Conservation (phyloP, 2,888 invertebrate genomes). For the Patella caerulea region DNA sequence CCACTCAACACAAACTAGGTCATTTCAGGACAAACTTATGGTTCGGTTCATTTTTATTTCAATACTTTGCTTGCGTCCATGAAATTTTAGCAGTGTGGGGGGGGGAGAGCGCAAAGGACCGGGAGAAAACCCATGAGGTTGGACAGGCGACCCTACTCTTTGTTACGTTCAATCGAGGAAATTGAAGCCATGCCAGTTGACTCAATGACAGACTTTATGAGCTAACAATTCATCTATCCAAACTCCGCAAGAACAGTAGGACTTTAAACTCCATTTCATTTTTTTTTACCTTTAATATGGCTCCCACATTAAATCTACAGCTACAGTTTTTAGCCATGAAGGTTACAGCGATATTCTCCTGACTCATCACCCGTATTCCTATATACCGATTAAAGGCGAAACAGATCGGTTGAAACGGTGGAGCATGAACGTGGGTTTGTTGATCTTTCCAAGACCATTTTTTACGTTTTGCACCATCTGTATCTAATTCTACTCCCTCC, state of each 20-base stretch:
- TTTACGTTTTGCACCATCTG: constrained; percentile 55
- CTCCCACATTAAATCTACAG: constrained; percentile 68
- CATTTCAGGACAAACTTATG: neutral
- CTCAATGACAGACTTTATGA: no score
- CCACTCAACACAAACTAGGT: no score
- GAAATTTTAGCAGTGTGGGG: no score
- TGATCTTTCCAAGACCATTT: constrained; percentile 68
- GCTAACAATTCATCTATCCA: neutral
- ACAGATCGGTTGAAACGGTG: constrained; percentile 70
- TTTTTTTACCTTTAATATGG: constrained; percentile 61
- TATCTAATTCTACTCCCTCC: constrained; percentile 67
- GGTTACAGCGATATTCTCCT: constrained; percentile 65
- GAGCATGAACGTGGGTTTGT: constrained; percentile 67
- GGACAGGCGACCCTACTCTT: no score
- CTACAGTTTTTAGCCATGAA: constrained; percentile 58
- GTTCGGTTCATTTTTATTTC: constrained; percentile 19
- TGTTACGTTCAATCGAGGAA: no score
- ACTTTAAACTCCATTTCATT: neutral
- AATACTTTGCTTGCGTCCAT: neutral
- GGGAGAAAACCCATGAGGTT: no score
- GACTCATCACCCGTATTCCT: constrained; percentile 64
- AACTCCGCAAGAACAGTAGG: neutral
- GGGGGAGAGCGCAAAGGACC: no score
- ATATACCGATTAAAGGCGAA: constrained; percentile 61
- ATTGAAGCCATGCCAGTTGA: no score